Percentiles rank a stretch among this genome's conserved stretches.
Evolutionary conservation across 1,140 invertebrate species (phyloP).

Genomic region (Asobara japonica): DNA sequence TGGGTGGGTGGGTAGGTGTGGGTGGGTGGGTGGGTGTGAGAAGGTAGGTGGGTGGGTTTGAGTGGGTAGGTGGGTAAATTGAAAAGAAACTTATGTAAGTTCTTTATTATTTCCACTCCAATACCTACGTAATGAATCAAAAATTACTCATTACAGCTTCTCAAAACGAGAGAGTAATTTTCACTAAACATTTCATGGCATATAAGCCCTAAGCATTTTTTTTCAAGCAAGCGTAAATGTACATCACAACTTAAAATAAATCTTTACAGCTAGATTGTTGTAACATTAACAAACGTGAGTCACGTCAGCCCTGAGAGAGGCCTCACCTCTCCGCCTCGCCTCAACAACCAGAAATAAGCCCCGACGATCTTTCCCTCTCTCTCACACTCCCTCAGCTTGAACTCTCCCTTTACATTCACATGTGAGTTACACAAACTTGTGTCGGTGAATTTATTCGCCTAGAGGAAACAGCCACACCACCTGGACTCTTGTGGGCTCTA

Average conservation of each 20-base stretch:
- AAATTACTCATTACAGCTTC: too few species aligned
- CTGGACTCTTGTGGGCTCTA: neutral
- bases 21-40: too few species aligned
- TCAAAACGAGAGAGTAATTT: too few species aligned
- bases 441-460: neutral
- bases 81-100: too few species aligned
- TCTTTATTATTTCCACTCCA: too few species aligned
- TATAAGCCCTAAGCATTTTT: too few species aligned
- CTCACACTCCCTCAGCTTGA: neutral
- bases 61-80: too few species aligned
- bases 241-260: conserved; percentile 16
- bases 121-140: too few species aligned
- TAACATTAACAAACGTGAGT: conserved; percentile 7
- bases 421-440: neutral
- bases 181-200: too few species aligned
- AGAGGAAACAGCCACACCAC: conserved; percentile 1
- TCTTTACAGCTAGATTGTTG: conserved; percentile 9
- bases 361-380: neutral
- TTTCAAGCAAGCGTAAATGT: neutral
- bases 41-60: too few species aligned
- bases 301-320: conserved; percentile 2
- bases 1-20: too few species aligned
- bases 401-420: conserved; percentile 1
- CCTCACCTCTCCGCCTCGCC: neutral
- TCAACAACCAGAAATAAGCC: conserved; percentile 7